These are phyloP conservation scores for Presbytis comata DNA, from an alignment of 2,797 vertebrate genomes.

Conservation along the genomic window DNA sequence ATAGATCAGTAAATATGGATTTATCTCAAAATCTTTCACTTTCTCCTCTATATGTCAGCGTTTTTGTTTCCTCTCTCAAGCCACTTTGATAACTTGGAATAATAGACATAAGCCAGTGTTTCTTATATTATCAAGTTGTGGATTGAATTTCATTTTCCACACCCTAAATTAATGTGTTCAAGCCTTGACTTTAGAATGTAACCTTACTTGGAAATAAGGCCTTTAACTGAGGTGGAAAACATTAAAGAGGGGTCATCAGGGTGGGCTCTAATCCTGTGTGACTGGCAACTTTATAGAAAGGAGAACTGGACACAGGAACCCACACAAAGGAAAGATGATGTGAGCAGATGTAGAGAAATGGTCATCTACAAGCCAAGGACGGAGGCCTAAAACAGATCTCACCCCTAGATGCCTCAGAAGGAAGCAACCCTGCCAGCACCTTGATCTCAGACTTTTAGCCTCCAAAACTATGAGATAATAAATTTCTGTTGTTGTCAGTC, in stretches of 20 bases:
- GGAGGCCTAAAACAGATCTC: neutral
- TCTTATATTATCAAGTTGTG: neutral
- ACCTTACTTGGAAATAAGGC: neutral
- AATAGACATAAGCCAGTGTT: neutral
- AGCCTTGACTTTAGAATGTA: neutral
- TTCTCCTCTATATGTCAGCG: neutral
- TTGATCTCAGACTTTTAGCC: too few species aligned
- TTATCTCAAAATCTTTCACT: neutral
- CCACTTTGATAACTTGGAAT: neutral
- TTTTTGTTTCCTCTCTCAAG: neutral
- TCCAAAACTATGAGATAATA: neutral
- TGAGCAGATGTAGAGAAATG: neutral
- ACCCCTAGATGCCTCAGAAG: neutral
- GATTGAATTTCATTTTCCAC: neutral
- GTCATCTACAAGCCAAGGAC: neutral
- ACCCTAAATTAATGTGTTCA: neutral
- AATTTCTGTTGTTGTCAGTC: too few species aligned
- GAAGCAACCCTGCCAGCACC: accelerated
- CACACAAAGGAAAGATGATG: neutral
- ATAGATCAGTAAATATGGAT: neutral
- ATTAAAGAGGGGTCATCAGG: neutral
- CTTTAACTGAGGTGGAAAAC: neutral
- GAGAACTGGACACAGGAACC: neutral
- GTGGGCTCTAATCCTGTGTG: neutral
- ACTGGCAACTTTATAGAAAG: neutral